Percentiles rank a stretch among this genome's conserved stretches.
phyloP scores from a whole-genome alignment of 2,113 vertebrate species.

The Zosterops japonicus region DNA sequence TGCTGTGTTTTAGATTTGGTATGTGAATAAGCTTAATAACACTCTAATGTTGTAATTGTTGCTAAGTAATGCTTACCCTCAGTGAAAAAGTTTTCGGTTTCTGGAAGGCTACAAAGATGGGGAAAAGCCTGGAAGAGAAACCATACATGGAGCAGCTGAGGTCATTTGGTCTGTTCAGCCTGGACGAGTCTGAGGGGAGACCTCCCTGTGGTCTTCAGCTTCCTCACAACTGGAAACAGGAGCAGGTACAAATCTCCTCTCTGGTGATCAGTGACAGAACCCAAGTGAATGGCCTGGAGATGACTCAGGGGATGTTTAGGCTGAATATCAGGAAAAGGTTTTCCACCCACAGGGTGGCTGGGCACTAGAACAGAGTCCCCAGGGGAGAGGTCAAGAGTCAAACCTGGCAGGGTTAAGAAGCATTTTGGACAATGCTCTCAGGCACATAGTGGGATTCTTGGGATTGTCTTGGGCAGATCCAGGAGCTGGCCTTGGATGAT shows the following conservation, averaged over 20 bases:
- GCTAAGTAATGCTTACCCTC: not conserved
- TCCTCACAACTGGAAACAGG: not conserved
- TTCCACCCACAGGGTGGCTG: accelerated
- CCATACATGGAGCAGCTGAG: not conserved
- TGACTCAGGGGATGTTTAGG: not conserved
- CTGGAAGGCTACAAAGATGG: not conserved
- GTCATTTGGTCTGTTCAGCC: not conserved
- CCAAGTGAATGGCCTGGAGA: no score
- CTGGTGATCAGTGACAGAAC: not conserved
- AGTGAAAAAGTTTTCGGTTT: not conserved
- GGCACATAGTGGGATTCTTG: not conserved
- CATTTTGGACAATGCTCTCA: not conserved
- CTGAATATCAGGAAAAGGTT: not conserved
- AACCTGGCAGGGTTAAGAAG: not conserved
- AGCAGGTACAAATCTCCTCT: not conserved
- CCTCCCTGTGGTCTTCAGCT: not conserved
- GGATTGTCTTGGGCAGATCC: not conserved
- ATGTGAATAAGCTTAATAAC: not conserved
- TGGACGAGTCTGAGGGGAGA: not conserved
- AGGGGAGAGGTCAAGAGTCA: not conserved
- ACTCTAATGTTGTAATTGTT: not conserved
- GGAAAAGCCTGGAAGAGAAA: not conserved
- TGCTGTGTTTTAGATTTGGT: not conserved
- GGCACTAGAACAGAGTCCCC: not conserved
- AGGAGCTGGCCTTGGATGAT: not conserved